Percentiles rank a stretch among this genome's conserved stretches.
These are phyloP conservation scores for Manis crassicaudata DNA, from an alignment of 2,797 vertebrate genomes.

Conservation along the genomic window DNA sequence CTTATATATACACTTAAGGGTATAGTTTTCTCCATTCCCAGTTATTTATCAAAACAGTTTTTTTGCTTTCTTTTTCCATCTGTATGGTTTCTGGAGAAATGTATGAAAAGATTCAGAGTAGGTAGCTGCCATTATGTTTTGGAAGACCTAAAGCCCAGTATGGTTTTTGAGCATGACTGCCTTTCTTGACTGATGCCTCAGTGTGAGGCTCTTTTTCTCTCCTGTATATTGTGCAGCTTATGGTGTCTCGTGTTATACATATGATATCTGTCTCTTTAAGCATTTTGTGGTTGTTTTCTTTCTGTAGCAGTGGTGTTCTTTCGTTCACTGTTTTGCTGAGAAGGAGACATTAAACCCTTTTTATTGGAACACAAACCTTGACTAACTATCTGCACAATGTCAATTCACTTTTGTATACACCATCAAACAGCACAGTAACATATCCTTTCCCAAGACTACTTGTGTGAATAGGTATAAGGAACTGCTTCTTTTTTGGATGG, in stretches of 20 bases:
- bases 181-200: not conserved
- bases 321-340: not conserved
- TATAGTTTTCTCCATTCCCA: not conserved
- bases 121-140: not conserved
- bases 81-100: not conserved
- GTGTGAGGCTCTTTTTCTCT: not conserved
- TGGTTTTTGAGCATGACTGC: not conserved
- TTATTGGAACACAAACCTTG: constrained; percentile 37
- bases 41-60: not conserved
- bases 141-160: not conserved
- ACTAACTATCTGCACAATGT: not conserved
- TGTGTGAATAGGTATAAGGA: not conserved
- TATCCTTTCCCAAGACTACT: not conserved
- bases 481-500: not conserved
- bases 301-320: not conserved
- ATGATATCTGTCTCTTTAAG: not conserved
- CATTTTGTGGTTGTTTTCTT: not conserved
- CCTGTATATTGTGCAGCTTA: not conserved
- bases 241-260: not conserved
- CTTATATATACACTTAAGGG: not conserved
- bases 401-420: not conserved
- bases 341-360: constrained; percentile 40
- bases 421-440: not conserved
- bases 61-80: not conserved
- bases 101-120: not conserved